These are phyloP conservation scores for Brachionus asplanchnoidis DNA, from an alignment of 1,140 invertebrate genomes.

Conservation along the genomic window DNA sequence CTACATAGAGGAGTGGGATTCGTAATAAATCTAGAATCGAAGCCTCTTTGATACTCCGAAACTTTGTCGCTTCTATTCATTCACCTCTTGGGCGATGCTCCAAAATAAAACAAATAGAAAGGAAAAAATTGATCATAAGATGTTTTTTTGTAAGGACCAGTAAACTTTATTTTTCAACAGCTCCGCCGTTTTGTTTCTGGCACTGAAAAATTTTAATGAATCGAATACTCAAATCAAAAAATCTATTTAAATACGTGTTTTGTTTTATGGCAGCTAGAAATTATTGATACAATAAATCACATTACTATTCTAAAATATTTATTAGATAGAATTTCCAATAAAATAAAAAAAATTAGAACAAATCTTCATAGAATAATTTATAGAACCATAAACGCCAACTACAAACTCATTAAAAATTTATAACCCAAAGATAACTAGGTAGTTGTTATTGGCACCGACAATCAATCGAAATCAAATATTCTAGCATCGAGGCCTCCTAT, in stretches of 20 bases:
- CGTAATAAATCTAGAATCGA: too few relatives aligned
- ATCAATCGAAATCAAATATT: background rate
- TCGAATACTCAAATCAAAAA: background rate
- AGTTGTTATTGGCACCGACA: background rate
- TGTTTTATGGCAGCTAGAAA: background rate
- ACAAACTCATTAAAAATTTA: background rate
- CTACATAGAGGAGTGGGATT: too few relatives aligned
- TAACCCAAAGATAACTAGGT: background rate
- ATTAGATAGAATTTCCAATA: background rate
- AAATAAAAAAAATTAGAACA: background rate
- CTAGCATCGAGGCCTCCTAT: background rate
- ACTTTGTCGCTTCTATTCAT: too few relatives aligned
- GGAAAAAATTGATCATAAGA: too few relatives aligned
- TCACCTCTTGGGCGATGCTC: too few relatives aligned
- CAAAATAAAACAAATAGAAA: too few relatives aligned
- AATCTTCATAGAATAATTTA: slow-evolving; percentile 19
- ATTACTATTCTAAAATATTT: background rate
- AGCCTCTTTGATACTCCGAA: too few relatives aligned
- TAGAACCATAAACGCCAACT: slow-evolving; percentile 2
- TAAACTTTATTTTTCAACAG: too few relatives aligned
- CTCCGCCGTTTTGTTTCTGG: too few relatives aligned
- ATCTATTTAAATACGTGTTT: slow-evolving; percentile 1
- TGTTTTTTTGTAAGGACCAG: too few relatives aligned
- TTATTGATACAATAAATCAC: slow-evolving; percentile 29
- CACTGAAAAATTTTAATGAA: background rate